Base-by-base conservation (phyloP, 2,113 vertebrate species). In the Tinamus guttatus region DNA sequence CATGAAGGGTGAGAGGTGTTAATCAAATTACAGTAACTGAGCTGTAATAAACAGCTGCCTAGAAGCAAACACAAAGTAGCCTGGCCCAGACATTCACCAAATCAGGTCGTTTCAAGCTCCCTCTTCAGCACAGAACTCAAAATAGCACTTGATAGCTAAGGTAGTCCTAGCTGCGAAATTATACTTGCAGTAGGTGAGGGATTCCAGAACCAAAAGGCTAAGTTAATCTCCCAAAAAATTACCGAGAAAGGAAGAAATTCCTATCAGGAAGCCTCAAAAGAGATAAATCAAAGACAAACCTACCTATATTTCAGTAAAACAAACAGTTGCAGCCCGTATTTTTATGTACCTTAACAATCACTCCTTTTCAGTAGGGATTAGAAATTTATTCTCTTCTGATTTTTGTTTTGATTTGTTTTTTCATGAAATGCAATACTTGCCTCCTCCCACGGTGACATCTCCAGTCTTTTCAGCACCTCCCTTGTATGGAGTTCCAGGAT, bases 401-500 rank as follows among this genome's bases (percentile, higher is more conserved):
- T 83, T 84, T 24, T 6, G 45, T 81, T 24, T 6, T 32, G 13
- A 41, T 41, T 41, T 76, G 74, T 70, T 64, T 49, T 75, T 84
- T 11, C 51, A 38, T 5, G 11, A 32, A 65, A 76, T 13, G 51
- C 19, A 63, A 81, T 77, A 97, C 98, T 98, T 98, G 98, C 99
- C 98, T 99, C 98, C 91, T 99, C 98, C 93, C 99, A 98, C 0
- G 98, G 98, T 19, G 98, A 98, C 98, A 99, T 99, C 97, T 99
- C 99, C 97, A 99, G 97, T 95, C 99, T 98, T 97, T 97, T 99
- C 93, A 99, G 98, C 38, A 99, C 99, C 95, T 99, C 99, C 78
- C 98, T 98, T 4, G 99, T 99, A 96, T 99, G 99, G 64, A 98
- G 98, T 94, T 99, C 99, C 62, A 99, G 96, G 97, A 99, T 99